Evolutionary conservation across 2,797 vertebrate genomes (phyloP), one percentile per base, ranked within the genome.

Genomic region (Etheostoma nigrum): DNA sequence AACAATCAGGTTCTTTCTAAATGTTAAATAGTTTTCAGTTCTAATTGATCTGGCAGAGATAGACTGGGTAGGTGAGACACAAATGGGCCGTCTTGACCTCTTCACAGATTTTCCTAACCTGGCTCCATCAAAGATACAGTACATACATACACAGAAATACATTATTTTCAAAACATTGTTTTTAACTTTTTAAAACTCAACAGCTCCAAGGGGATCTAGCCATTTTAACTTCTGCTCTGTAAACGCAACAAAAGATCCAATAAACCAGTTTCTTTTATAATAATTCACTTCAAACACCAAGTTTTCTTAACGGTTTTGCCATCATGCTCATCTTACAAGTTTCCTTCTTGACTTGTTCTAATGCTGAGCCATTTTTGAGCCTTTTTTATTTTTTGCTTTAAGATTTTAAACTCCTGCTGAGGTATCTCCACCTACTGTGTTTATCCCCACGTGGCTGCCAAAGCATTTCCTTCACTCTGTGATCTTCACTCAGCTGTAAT

Each of bases 381-480:
- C 51, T 40, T 33, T 60, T 66, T 55, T 58, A n/a, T 59, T 61
- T 25, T 27, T 45, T 44, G 55, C 71, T 79, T 77, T 80, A 65
- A 57, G 57, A 81, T 81, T 81, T 81, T 76, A 36, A 85, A 80
- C 66, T 81, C 77, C 74, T 55, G 45, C 70, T 74, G 74, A 59
- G 55, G 45, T 58, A 53, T 70, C 84, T 84, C 67, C 67, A 83
- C 83, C 82, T 44, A 27, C 67, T 82, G 72, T 78, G 47, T 75
- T 81, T 70, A 79, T 60, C 53, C 51, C 10, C 21, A 30, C 16
- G 11, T 19, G 25, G 58, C 64, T 76, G 74, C 74, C 53, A 68
- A 76, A 79, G 60, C 52, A 48, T 73, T 83, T 78, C 27, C 61
- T 44, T 73, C 66, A 60, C 58, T 76, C 72, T 61, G 63, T 30